These are phyloP conservation scores for Drosophila sproati DNA, from an alignment of 1,140 invertebrate species.

Conservation along the genomic window DNA sequence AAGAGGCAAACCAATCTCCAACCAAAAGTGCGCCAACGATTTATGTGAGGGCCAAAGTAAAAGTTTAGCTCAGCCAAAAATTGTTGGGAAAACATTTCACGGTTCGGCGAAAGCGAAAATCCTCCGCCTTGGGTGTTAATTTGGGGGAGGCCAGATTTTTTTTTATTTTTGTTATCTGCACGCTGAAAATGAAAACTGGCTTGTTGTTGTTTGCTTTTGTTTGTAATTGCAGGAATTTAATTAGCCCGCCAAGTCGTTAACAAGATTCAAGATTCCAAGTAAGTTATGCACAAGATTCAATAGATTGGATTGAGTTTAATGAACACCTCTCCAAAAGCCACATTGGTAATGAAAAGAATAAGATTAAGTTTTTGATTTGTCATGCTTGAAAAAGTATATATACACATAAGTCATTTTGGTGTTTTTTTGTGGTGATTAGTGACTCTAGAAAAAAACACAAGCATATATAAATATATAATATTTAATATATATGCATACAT, in stretches of 20 bases:
- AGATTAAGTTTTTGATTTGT: background rate
- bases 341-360: constrained; percentile 8
- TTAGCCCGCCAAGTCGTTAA: constrained; percentile 77
- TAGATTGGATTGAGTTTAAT: background rate
- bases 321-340: background rate
- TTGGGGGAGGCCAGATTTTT: constrained; percentile 56
- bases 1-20: constrained; percentile 48
- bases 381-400: too few species aligned
- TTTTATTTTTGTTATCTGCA: constrained; percentile 27
- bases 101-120: constrained; percentile 60
- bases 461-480: background rate
- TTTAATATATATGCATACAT: background rate
- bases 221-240: constrained; percentile 71
- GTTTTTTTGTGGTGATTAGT: too few species aligned
- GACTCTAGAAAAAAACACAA: background rate
- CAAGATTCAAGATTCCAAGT: constrained; percentile 69
- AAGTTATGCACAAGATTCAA: constrained; percentile 56
- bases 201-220: constrained; percentile 56
- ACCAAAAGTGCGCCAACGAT: constrained; percentile 42
- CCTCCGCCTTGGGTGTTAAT: constrained; percentile 62
- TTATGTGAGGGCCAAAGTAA: constrained; percentile 41
- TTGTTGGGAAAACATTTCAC: constrained; percentile 64
- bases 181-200: constrained; percentile 54
- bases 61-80: constrained; percentile 53
- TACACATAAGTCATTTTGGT: too few species aligned